Evolutionary conservation across 92 coral and sea anemone species (phyloP).

Genomic region (Isaurus tuberculatus): DNA sequence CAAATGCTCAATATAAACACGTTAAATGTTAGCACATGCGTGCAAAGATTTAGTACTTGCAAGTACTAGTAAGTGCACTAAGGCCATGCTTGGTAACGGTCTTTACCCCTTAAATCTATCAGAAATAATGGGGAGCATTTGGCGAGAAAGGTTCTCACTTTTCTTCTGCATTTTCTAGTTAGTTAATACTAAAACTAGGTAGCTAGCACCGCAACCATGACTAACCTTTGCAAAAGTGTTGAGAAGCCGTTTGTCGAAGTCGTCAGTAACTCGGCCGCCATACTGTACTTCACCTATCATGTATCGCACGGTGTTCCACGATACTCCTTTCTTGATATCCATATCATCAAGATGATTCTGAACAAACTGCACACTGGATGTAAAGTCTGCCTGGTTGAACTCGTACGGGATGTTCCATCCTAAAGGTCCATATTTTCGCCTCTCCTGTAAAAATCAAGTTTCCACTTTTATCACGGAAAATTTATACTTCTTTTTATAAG

Average conservation of each 20-base stretch:
- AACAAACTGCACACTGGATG: slow-evolving; percentile 98
- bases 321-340: slow-evolving; percentile 97
- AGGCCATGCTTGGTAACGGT: too few relatives aligned
- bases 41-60: too few relatives aligned
- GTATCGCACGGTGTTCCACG: slow-evolving; percentile 97
- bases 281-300: slow-evolving; percentile 98
- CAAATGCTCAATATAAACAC: too few relatives aligned
- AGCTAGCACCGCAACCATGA: background rate
- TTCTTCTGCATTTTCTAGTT: too few relatives aligned
- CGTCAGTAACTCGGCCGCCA: slow-evolving; percentile 95
- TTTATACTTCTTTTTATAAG: too few relatives aligned
- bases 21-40: too few relatives aligned
- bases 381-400: slow-evolving; percentile 98
- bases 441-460: slow-evolving; percentile 63
- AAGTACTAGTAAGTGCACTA: too few relatives aligned
- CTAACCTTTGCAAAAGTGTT: slow-evolving; percentile 93
- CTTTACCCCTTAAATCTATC: too few relatives aligned
- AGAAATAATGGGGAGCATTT: too few relatives aligned
- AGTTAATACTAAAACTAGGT: too few relatives aligned
- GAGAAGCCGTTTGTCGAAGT: slow-evolving; percentile 91
- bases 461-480: too few relatives aligned
- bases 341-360: slow-evolving; percentile 96
- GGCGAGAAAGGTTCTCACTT: too few relatives aligned
- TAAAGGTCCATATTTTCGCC: slow-evolving; percentile 96
- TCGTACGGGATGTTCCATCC: slow-evolving; percentile 99